Base-by-base conservation (phyloP, 1,140 invertebrate genomes). In the Apis laboriosa region DNA sequence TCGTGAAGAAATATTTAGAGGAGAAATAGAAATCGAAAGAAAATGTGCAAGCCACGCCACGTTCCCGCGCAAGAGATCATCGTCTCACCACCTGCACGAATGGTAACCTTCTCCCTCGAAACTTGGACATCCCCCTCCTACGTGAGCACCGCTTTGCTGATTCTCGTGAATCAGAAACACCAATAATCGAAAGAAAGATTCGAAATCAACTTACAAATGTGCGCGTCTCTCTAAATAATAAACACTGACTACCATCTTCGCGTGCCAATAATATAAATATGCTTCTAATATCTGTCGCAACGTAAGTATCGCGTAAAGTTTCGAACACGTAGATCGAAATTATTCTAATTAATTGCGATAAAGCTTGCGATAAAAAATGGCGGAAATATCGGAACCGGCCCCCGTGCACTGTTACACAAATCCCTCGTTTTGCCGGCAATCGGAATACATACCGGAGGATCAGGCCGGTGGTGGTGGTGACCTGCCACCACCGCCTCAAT, bases 371-470 rank as follows among this genome's bases (percentile, higher is more conserved):
- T 1, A 34, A 34, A 24, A 63, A 17, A 81, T 91, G 90, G 67
- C 89, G 24, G 84, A 91, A 28, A 34, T 66, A 19, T 24, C 82
- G 15, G 88, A 88, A 17, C 83, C 90, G 1, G 56, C 85, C 5
- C 92, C 92, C 21, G 88, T 90, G 17, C 95, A 95, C 79, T 95
- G 96, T 86, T 97, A 97, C 89, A 96, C 96, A 2, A 97, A 97
- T 88, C 96, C 96, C 21, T 96, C 96, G 0, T 97, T 97, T 88
- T 97, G 96, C 90, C 95, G 96, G 21, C 96, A 97, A 92, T 97
- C 96, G 88, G 97, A 97, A 89, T 96, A 92, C 68, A 89, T 92
- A 19, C 86, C 86, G 5, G 90, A 90, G 15, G 88, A 92, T 72
- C 86, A 83, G 55, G 21, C 28, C 71, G 72, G 77, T 70, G 74